Evolutionary conservation across 2,888 invertebrate species (phyloP).

Genomic region (Clistopyga incitator): DNA sequence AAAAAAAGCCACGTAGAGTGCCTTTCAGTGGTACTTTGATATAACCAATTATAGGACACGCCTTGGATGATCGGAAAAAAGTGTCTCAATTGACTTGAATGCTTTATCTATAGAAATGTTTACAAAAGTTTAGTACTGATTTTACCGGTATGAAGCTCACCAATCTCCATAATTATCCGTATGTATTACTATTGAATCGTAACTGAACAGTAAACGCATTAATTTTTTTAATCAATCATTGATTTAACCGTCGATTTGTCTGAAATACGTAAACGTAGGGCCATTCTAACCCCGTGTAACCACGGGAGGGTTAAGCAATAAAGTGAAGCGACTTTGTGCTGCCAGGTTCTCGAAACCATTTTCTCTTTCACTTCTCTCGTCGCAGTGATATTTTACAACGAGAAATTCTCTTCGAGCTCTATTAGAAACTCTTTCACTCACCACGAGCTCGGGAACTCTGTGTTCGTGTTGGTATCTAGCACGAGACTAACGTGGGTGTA

Average conservation of each 20-base stretch:
- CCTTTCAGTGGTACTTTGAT: too few species aligned
- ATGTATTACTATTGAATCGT: not conserved
- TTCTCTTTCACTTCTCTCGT: conserved; percentile 42
- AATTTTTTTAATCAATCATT: conserved; percentile 44
- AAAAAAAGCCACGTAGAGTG: too few species aligned
- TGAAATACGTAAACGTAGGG: too few species aligned
- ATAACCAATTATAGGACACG: too few species aligned
- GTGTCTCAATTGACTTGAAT: too few species aligned
- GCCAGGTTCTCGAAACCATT: conserved; percentile 58
- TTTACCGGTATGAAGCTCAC: not conserved
- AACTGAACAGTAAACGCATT: not conserved
- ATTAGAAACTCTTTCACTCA: conserved; percentile 60
- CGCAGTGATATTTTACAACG: conserved; percentile 51
- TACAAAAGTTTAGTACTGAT: not conserved
- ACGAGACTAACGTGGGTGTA: conserved; percentile 77
- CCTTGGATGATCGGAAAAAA: too few species aligned
- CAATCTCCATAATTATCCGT: not conserved
- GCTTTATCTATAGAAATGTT: not conserved
- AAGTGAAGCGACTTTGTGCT: conserved; percentile 32
- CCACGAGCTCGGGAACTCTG: conserved; percentile 22
- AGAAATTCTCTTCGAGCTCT: conserved; percentile 68
- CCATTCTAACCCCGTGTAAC: too few species aligned
- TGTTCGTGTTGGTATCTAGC: conserved; percentile 69
- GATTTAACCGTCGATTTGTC: too few species aligned
- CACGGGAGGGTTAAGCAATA: conserved; percentile 42